Percentiles rank a stretch among this genome's conserved stretches.
Conservation (phyloP, 2,113 vertebrate genomes). For the Illadopsis cleaveri region DNA sequence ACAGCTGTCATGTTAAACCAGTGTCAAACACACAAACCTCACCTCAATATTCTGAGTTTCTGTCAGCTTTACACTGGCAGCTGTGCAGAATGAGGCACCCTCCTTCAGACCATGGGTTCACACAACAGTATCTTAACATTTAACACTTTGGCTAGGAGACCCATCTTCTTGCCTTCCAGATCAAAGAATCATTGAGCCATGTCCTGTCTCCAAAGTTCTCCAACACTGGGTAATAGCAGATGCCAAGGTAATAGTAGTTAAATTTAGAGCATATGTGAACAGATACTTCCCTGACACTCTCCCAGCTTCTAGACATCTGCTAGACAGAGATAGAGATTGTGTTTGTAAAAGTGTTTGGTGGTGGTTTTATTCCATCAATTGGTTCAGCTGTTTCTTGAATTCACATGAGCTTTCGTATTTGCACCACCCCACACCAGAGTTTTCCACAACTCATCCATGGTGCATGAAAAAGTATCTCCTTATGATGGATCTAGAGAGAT, state of each 20-base stretch:
- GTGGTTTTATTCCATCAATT: neutral
- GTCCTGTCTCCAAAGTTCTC: neutral
- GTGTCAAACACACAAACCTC: neutral
- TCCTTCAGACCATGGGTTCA: neutral
- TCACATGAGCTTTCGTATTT: neutral
- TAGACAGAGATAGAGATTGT: neutral
- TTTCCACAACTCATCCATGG: neutral
- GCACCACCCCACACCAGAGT: neutral
- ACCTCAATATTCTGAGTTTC: neutral
- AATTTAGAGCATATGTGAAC: neutral
- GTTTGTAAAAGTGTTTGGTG: neutral
- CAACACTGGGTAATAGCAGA: neutral
- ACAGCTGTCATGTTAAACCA: neutral
- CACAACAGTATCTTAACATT: neutral
- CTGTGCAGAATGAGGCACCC: neutral
- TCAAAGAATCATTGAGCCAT: accelerated
- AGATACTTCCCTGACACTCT: neutral
- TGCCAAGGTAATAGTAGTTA: neutral
- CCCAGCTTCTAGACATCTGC: neutral
- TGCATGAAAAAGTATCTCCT: neutral
- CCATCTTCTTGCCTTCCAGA: neutral
- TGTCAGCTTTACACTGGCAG: neutral
- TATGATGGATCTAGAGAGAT: neutral
- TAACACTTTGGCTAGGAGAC: neutral
- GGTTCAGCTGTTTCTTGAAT: neutral